Base-by-base conservation (phyloP, 2,113 vertebrate genomes). In the Aptenodytes patagonicus region DNA sequence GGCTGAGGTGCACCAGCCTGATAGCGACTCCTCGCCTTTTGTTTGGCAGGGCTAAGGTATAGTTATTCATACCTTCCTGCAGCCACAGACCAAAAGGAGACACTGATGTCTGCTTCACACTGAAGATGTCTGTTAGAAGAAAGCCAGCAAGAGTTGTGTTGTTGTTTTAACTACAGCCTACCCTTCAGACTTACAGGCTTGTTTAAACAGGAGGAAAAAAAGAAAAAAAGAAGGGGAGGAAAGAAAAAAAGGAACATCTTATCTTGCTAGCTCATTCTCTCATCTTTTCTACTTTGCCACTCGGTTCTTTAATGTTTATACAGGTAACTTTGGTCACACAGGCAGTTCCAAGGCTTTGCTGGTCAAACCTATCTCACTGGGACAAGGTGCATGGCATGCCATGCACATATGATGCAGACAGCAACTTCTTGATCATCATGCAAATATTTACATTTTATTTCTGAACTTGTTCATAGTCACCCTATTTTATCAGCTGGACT, bases 211-310 rank as follows among this genome's bases (percentile, higher is more conserved):
- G 49, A 89, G 42, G 36, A 7, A 0, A 13, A 24, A 9, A n/a
- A 8, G 3, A 11, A 17, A n/a, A 7, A 36, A 28, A 9, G 7
- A 2, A 4, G 9, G 2, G 3, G 6, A 4, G 8, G 3, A 9
- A 13, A 10, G 8, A 2, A 11, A 17, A 3, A 17, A 36, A 82
- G 21, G 4, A 88, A 49, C 5, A 19, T 36, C 20, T 60, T 65
- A 12, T 55, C 25, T 69, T 61, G 55, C 7, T 83, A 38, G 24
- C 26, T 86, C 17, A 47, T 83, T 83, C 32, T 83, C 47, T 77
- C 38, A 62, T 91, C 72, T 79, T 52, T 89, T n/a, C n/a, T 84
- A 81, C 57, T 81, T 73, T 62, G 60, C 17, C n/a, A 61, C 32
- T 46, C 1, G 0, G 20, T 85, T 36, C 36, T 90, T 83, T 52